Evolutionary conservation across 2,113 vertebrate genomes (phyloP).

Genomic region (Equus przewalskii): DNA sequence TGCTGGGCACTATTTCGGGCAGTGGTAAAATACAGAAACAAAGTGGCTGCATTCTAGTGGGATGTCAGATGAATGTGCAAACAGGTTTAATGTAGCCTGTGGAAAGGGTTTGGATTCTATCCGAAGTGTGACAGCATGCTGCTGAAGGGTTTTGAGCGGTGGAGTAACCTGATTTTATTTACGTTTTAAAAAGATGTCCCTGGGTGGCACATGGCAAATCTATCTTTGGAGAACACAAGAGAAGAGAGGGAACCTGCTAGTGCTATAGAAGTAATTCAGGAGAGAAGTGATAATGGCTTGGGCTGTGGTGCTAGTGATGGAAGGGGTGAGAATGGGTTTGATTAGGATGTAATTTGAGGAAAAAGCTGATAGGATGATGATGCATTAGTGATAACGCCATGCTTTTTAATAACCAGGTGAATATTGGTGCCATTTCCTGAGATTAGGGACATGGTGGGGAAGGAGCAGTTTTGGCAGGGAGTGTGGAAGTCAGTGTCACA

Average conservation of each 20-base stretch:
- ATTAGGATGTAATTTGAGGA: neutral
- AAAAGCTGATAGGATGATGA: neutral
- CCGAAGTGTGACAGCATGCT: neutral
- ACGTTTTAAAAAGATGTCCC: neutral
- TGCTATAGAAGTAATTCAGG: neutral
- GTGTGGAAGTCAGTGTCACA: neutral
- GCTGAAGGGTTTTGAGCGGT: neutral
- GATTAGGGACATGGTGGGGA: no score
- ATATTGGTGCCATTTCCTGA: neutral
- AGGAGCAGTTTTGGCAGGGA: neutral
- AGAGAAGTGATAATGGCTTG: neutral
- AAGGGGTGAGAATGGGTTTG: neutral
- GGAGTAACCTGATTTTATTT: neutral
- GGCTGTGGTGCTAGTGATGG: neutral
- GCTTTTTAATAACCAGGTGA: neutral
- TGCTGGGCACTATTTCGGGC: neutral
- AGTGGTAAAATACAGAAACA: neutral
- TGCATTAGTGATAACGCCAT: no score
- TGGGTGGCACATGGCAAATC: neutral
- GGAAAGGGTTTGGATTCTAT: neutral
- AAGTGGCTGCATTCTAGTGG: neutral
- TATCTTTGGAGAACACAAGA: neutral
- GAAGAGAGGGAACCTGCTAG: neutral
- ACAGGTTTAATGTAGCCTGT: accelerated
- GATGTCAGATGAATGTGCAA: neutral